Conservation (phyloP, 2,888 invertebrate species). For the Desoria tigrina region DNA sequence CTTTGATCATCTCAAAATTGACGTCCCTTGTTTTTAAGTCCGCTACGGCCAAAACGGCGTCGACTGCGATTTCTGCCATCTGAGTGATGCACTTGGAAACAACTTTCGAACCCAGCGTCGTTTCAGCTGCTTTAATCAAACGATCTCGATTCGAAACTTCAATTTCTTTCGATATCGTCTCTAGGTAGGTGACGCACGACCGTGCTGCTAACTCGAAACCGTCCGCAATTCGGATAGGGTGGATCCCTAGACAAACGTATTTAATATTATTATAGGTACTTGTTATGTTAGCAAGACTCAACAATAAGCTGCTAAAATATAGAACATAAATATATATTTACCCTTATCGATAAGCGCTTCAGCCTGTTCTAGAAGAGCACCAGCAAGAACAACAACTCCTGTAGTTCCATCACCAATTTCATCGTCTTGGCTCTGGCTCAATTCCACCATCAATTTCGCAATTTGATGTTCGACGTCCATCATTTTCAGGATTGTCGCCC, state of each 20-base stretch:
- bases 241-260: slow-evolving; percentile 66
- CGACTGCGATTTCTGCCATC: slow-evolving; percentile 98
- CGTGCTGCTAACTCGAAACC: slow-evolving; percentile 97
- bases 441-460: slow-evolving; percentile 94
- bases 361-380: slow-evolving; percentile 93
- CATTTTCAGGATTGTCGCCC: slow-evolving; percentile 96
- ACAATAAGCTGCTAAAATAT: too few relatives aligned
- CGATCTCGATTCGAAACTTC: slow-evolving; percentile 83
- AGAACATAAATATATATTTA: slow-evolving; percentile 4
- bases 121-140: slow-evolving; percentile 93
- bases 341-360: slow-evolving; percentile 85
- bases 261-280: too few relatives aligned
- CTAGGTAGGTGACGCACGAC: slow-evolving; percentile 79
- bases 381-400: slow-evolving; percentile 86
- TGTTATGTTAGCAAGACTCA: too few relatives aligned
- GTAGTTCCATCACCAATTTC: slow-evolving; percentile 99
- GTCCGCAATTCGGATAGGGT: slow-evolving; percentile 97
- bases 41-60: slow-evolving; percentile 95
- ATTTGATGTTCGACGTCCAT: slow-evolving; percentile 99
- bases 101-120: slow-evolving; percentile 96
- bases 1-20: slow-evolving; percentile 98
- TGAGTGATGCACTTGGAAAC: slow-evolving; percentile 94
- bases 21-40: slow-evolving; percentile 91
- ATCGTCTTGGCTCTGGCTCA: slow-evolving; percentile 98
- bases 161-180: slow-evolving; percentile 83